Conservation (phyloP, 1,140 invertebrate species). For the Dendrolimus kikuchii region DNA sequence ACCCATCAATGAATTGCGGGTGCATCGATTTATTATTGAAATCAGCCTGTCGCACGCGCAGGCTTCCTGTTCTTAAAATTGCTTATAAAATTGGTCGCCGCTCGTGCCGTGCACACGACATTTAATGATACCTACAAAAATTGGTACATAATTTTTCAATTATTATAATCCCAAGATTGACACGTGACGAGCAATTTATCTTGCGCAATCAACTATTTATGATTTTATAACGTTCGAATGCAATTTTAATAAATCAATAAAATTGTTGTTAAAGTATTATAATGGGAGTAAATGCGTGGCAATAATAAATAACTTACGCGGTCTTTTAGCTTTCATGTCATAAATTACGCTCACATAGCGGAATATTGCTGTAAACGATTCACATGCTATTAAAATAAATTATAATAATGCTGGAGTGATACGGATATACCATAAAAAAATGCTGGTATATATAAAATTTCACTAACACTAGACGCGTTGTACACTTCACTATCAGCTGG, state of each 20-base stretch:
- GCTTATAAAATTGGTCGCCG: constrained; percentile 60
- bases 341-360: too few relatives aligned
- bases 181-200: constrained; percentile 29
- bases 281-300: not conserved
- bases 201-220: constrained; percentile 8
- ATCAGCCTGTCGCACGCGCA: constrained; percentile 53
- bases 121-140: constrained; percentile 53
- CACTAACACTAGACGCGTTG: too few relatives aligned
- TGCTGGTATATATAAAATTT: too few relatives aligned
- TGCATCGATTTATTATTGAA: constrained; percentile 66
- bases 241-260: not conserved
- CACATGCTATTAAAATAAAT: too few relatives aligned
- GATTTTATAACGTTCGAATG: not conserved
- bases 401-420: too few relatives aligned
- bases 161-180: constrained; percentile 39
- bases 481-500: too few relatives aligned
- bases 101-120: constrained; percentile 50
- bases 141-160: constrained; percentile 55
- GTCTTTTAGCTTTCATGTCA: too few relatives aligned
- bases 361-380: too few relatives aligned
- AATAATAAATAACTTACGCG: too few relatives aligned
- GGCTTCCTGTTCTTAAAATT: constrained; percentile 60
- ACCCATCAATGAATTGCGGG: constrained; percentile 35
- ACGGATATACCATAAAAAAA: too few relatives aligned
- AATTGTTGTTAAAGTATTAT: not conserved